These are phyloP conservation scores for Pedetes capensis DNA, from an alignment of 2,113 vertebrate genomes.

Conservation along the genomic window DNA sequence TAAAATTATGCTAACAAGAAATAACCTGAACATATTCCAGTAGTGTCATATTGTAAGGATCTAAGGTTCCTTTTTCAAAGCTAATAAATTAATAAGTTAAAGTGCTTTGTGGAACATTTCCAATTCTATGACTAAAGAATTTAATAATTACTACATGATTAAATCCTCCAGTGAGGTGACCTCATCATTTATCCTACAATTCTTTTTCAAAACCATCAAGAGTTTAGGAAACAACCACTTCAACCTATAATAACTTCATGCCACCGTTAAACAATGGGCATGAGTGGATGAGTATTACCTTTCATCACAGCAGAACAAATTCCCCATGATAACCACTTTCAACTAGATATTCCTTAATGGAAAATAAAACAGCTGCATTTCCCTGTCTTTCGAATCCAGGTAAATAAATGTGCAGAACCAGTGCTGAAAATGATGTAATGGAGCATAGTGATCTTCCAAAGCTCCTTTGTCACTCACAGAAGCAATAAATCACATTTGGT, in stretches of 20 bases:
- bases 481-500: conserved; percentile 63
- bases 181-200: conserved; percentile 37
- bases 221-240: conserved; percentile 64
- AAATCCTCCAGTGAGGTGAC: background rate
- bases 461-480: conserved; percentile 22
- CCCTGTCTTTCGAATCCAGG: conserved; percentile 55
- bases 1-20: background rate
- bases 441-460: conserved; percentile 28
- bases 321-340: conserved; percentile 48
- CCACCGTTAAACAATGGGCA: conserved; percentile 45
- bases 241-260: background rate
- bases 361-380: conserved; percentile 62
- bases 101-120: background rate
- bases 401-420: conserved; percentile 37
- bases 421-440: conserved; percentile 45
- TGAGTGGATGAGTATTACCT: background rate
- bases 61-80: background rate
- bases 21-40: background rate
- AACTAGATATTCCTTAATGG: conserved; percentile 50
- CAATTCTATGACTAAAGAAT: background rate
- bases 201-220: conserved; percentile 36
- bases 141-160: background rate
- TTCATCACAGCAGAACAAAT: conserved; percentile 54
- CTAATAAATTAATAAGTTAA: background rate
- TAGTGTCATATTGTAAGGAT: background rate